These are phyloP conservation scores for Junonia oenone DNA, from an alignment of 2,888 invertebrate genomes.

Conservation along the genomic window DNA sequence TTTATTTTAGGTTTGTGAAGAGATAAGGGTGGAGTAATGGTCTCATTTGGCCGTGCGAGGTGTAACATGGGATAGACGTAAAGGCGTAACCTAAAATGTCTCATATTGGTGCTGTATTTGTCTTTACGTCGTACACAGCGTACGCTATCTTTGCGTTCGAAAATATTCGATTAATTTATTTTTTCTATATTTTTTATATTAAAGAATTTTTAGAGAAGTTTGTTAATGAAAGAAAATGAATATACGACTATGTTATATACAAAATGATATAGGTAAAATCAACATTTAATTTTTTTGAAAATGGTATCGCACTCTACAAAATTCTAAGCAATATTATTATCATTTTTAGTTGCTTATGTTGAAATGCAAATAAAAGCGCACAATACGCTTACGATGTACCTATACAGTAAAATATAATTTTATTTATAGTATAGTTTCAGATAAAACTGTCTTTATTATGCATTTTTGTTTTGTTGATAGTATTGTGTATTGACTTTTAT, in stretches of 20 bases:
- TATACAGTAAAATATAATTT: too few species aligned
- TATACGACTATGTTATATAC: too few species aligned
- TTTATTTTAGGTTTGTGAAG: conserved; percentile 38
- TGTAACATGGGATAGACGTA: conserved; percentile 53
- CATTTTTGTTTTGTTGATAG: background rate
- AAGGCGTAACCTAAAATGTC: conserved; percentile 56
- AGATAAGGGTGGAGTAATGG: conserved; percentile 59
- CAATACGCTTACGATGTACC: too few species aligned
- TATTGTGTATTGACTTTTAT: background rate
- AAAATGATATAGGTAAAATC: too few species aligned
- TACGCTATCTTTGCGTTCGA: conserved; percentile 23
- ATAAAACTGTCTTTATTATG: background rate
- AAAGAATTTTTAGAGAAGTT: too few species aligned
- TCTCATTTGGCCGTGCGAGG: conserved; percentile 64
- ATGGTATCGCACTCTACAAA: too few species aligned
- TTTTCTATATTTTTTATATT: background rate
- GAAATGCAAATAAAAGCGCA: too few species aligned
- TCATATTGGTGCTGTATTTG: conserved; percentile 55
- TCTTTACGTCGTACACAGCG: conserved; percentile 8
- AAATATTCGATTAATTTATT: conserved; percentile 24
- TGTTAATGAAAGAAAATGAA: too few species aligned
- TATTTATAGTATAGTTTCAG: background rate
- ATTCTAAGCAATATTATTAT: too few species aligned
- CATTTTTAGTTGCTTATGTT: too few species aligned
- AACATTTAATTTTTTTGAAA: too few species aligned